phyloP scores from a whole-genome alignment of 2,888 invertebrate species.

The Chrysolina americana region DNA sequence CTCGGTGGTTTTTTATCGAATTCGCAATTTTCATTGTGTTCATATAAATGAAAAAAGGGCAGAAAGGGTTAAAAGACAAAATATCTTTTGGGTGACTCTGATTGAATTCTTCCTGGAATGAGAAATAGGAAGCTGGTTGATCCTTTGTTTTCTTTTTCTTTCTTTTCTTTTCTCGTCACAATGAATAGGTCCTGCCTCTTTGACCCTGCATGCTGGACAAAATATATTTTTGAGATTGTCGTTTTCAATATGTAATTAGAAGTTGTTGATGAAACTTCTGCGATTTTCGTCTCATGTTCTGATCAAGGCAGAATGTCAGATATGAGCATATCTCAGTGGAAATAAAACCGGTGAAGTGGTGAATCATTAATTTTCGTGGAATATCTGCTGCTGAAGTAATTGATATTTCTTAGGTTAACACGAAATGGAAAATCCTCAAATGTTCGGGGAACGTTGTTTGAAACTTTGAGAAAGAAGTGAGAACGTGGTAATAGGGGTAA shows the following conservation, averaged over 20 bases:
- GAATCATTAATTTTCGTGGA: too few relatives aligned
- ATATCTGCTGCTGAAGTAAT: too few relatives aligned
- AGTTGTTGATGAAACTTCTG: background rate
- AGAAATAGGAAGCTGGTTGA: background rate
- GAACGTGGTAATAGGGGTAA: too few relatives aligned
- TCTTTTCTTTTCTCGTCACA: background rate
- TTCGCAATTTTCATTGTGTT: background rate
- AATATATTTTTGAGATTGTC: background rate
- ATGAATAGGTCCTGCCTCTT: background rate
- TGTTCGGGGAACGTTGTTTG: too few relatives aligned
- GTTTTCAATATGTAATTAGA: background rate
- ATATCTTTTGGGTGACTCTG: background rate
- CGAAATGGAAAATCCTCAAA: too few relatives aligned
- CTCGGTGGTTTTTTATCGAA: background rate
- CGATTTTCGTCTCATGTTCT: too few relatives aligned
- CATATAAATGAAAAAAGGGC: background rate
- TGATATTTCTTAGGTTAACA: too few relatives aligned
- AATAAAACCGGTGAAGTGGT: too few relatives aligned
- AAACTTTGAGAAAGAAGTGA: too few relatives aligned
- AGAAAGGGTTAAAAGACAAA: background rate
- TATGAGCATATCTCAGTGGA: too few relatives aligned
- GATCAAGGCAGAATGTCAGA: too few relatives aligned
- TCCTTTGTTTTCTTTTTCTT: constrained; percentile 9
- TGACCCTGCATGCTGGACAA: background rate
- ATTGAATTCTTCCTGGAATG: background rate